Percentiles rank a stretch among this genome's conserved stretches.
Evolutionary conservation across 2,113 vertebrate species (phyloP).

Genomic region (Zosterops pallidus): DNA sequence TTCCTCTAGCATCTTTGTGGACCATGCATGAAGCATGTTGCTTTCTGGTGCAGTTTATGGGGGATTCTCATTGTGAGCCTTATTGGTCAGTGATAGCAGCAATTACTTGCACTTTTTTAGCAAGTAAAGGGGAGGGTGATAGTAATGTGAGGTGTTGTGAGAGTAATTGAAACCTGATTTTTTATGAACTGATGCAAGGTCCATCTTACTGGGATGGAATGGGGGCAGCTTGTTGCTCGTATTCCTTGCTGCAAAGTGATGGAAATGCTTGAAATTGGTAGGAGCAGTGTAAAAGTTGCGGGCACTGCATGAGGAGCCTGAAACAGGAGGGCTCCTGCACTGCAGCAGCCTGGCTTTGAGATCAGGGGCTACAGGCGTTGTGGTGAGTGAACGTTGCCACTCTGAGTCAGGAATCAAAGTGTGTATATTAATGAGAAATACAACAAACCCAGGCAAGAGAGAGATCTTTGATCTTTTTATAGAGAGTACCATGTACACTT

Average conservation of each 20-base stretch:
- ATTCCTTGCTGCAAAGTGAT: neutral
- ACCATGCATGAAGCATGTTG: rapidly evolving
- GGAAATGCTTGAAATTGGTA: neutral
- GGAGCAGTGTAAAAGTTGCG: neutral
- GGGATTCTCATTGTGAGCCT: neutral
- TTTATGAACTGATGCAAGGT: neutral
- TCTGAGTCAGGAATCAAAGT: neutral
- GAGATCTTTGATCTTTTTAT: neutral
- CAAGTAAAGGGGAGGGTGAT: neutral
- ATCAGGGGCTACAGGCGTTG: rapidly evolving
- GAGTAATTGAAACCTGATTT: neutral
- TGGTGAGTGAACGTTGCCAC: neutral
- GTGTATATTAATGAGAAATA: neutral
- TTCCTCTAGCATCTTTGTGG: neutral
- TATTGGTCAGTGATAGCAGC: neutral
- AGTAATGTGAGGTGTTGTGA: neutral
- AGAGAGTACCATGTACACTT: neutral
- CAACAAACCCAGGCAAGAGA: neutral
- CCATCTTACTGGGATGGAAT: neutral
- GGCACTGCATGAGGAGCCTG: neutral
- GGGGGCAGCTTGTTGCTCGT: rapidly evolving
- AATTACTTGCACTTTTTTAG: neutral
- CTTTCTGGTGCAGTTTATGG: neutral
- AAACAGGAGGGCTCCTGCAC: rapidly evolving
- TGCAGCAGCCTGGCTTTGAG: rapidly evolving